A percentile compares a stretch with the other conserved stretches of the same genome.
Evolutionary conservation across 2,797 vertebrate species (phyloP).

Genomic region (Paramormyrops hopkinsi): DNA sequence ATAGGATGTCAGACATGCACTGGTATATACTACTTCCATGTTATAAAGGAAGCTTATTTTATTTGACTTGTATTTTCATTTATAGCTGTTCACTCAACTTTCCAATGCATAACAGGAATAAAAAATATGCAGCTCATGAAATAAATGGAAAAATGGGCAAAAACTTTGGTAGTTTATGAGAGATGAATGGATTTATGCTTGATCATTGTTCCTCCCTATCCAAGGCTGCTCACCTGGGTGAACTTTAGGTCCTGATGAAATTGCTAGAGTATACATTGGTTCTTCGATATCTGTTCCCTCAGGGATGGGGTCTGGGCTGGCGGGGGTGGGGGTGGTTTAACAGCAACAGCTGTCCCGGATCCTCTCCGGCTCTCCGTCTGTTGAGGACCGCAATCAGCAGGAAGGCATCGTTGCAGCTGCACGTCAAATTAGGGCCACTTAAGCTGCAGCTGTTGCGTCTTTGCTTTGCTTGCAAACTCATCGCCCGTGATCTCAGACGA

Average conservation of each 20-base stretch:
- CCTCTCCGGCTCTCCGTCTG: not conserved
- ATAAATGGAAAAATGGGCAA: not conserved
- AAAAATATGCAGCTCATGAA: not conserved
- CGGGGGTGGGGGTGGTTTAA: not conserved
- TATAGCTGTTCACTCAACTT: not conserved
- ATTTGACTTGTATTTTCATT: not conserved
- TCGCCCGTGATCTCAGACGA: not conserved
- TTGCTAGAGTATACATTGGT: not conserved
- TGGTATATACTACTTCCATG: not conserved
- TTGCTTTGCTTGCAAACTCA: not conserved
- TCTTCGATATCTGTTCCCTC: not conserved
- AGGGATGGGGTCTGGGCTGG: not conserved
- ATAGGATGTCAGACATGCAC: not conserved
- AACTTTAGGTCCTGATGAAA: not conserved
- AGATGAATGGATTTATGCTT: not conserved
- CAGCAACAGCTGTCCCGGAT: not conserved
- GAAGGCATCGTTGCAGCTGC: not conserved
- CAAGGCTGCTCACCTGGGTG: not conserved
- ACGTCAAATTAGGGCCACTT: not conserved
- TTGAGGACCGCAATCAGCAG: not conserved
- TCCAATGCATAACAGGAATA: not conserved
- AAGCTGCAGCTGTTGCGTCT: not conserved
- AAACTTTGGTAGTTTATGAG: not conserved
- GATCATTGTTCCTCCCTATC: not conserved
- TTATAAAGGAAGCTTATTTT: not conserved